Percentiles rank a stretch among this genome's conserved stretches.
Conservation (phyloP, 1,140 invertebrate genomes). For the Pogonognathellus flavescens region DNA sequence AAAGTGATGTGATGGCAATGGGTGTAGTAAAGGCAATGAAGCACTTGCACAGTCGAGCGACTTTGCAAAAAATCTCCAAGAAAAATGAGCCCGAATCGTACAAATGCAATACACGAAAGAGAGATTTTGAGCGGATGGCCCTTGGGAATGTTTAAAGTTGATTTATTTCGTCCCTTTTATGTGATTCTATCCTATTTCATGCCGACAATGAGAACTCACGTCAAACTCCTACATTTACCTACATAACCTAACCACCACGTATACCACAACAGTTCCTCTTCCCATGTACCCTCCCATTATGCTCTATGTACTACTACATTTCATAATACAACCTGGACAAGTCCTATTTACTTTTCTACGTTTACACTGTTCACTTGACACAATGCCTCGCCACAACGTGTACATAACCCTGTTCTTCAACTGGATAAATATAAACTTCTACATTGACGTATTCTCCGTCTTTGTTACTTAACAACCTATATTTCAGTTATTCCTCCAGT, state of each 20-base stretch:
- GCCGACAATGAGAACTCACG: constrained; percentile 34
- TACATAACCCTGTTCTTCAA: no score
- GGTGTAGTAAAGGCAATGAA: constrained; percentile 28
- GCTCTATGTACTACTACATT: background rate
- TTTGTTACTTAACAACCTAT: no score
- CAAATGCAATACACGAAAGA: constrained; percentile 61
- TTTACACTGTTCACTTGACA: no score
- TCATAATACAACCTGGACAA: constrained; percentile 11
- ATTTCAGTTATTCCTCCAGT: no score
- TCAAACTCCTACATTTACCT: constrained; percentile 12
- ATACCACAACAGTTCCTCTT: background rate
- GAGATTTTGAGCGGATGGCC: constrained; percentile 62
- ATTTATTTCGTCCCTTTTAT: constrained; percentile 59
- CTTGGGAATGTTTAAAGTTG: constrained; percentile 63
- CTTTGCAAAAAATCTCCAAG: constrained; percentile 46
- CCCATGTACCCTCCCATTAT: background rate
- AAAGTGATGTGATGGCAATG: constrained; percentile 44
- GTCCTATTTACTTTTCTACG: background rate
- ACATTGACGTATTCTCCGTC: no score
- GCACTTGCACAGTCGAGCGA: constrained; percentile 37
- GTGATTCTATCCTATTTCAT: constrained; percentile 41
- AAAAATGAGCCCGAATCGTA: constrained; percentile 44
- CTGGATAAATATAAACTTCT: no score
- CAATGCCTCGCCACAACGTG: background rate
- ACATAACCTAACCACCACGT: background rate